Base-by-base conservation (phyloP, 2,797 vertebrate species). In the Phalloptychus januarius region DNA sequence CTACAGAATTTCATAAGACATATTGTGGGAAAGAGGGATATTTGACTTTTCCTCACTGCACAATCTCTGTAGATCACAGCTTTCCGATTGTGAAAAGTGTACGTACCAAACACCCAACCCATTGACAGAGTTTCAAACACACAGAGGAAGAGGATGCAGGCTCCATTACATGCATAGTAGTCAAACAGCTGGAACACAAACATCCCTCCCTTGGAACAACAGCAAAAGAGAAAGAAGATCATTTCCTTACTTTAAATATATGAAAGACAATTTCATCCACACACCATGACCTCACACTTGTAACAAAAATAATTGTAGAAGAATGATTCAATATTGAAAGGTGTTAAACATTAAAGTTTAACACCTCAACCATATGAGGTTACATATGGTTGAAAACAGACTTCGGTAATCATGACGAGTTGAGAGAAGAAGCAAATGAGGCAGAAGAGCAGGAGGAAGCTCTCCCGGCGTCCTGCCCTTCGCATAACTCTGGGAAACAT, bases 161-260 rank as follows among this genome's bases (percentile, higher is more conserved):
- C 93, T 71, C 98, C 98, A 0, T 97, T 99, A 85, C 96, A 96
- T 38, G 97, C 97, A 0, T 98, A 99, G 87, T 98, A 97, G 85
- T 99, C 98, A 65, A 99, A 96, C 46, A 99, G 87, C 93, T 98
- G 97, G 91, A 99, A 98, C 82, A 98, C 86, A 75, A 97, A 99
- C 96, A 99, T 98, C 5, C 98, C 98, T 2, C 97, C 97, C 98
- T 99, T 86, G n/a, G 80, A 44, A 88, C 31, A 72, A 74, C 40
- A 88, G 23, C 5, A 71, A 61, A 61, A 33, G 2, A 73, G 18
- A 74, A 56, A 56, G 25, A 7, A 52, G 25, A 11, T 67, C 25
- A 3, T 15, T 13, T 69, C n/a, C 5, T 36, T 36, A 63, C 8
- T 63, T 63, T 36, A 63, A 8, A 36, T 63, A 6, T n/a, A 15